phyloP scores from a whole-genome alignment of 2,113 vertebrate genomes.

The Aegotheles bennettii region DNA sequence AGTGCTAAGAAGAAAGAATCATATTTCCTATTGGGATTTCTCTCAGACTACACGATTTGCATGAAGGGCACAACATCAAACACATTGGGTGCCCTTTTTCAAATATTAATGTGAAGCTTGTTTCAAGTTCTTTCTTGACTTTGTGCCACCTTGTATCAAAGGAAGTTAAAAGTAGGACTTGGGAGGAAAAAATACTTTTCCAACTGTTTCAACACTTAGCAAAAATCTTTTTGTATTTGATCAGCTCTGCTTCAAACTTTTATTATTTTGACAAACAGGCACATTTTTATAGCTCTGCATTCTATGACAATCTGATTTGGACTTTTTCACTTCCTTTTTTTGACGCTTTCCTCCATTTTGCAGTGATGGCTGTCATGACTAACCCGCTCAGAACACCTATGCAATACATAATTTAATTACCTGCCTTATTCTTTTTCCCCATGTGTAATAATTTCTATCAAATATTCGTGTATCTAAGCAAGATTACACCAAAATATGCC shows the following conservation, averaged over 20 bases:
- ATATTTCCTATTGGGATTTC: conserved; percentile 82
- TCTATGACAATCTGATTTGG: background rate
- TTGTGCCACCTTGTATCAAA: conserved; percentile 89
- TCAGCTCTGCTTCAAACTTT: conserved; percentile 68
- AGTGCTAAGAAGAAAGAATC: conserved; percentile 84
- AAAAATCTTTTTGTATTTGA: conserved; percentile 72
- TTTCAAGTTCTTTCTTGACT: conserved; percentile 86
- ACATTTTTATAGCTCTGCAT: conserved; percentile 33
- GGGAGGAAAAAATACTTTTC: conserved; percentile 71
- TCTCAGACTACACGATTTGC: conserved; percentile 87
- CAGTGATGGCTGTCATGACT: background rate
- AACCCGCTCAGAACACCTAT: background rate
- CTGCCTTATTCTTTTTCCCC: background rate
- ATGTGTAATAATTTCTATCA: background rate
- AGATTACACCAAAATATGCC: background rate
- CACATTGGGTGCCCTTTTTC: conserved; percentile 88
- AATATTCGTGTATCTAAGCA: background rate
- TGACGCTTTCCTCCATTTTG: background rate
- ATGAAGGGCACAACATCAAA: conserved; percentile 95
- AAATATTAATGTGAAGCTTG: conserved; percentile 93
- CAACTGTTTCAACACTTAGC: conserved; percentile 77
- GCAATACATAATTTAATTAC: background rate
- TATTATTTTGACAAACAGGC: conserved; percentile 65
- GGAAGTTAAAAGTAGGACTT: conserved; percentile 81
- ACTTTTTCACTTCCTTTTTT: background rate